Conservation (phyloP, 2,888 invertebrate species). For the Molanna angustata region DNA sequence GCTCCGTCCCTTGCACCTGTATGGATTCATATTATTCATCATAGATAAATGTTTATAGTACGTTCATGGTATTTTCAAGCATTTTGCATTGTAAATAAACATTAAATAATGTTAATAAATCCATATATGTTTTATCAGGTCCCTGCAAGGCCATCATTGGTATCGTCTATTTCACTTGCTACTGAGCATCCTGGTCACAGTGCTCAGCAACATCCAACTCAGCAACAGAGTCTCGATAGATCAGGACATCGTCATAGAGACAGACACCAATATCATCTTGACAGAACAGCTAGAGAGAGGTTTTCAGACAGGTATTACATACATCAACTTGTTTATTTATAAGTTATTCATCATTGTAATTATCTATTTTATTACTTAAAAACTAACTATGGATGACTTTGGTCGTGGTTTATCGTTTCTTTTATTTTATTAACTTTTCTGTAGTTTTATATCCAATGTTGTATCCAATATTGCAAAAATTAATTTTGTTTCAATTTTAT, state of each 20-base stretch:
- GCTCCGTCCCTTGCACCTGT: too few relatives aligned
- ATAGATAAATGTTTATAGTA: too few relatives aligned
- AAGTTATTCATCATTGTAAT: background rate
- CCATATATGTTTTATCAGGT: slow-evolving; percentile 23
- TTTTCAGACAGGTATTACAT: slow-evolving; percentile 51
- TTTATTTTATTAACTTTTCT: background rate
- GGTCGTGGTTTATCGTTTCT: background rate
- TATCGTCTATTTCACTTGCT: slow-evolving; percentile 52
- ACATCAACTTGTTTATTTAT: too few relatives aligned
- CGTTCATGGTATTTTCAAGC: too few relatives aligned
- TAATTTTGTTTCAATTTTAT: background rate
- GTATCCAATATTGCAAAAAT: too few relatives aligned
- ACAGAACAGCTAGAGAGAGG: slow-evolving; percentile 48
- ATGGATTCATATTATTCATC: too few relatives aligned
- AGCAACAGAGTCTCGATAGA: slow-evolving; percentile 47
- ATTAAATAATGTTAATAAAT: background rate
- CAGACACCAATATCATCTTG: slow-evolving; percentile 36
- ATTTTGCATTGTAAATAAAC: background rate
- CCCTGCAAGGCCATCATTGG: slow-evolving; percentile 49
- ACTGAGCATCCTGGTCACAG: slow-evolving; percentile 38
- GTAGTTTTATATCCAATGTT: too few relatives aligned
- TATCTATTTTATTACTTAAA: too few relatives aligned
- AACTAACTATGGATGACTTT: too few relatives aligned
- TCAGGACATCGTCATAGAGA: slow-evolving; percentile 41
- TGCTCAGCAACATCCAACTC: slow-evolving; percentile 36